Conservation (phyloP, 2,797 vertebrate species). For the Botia kubotai region DNA sequence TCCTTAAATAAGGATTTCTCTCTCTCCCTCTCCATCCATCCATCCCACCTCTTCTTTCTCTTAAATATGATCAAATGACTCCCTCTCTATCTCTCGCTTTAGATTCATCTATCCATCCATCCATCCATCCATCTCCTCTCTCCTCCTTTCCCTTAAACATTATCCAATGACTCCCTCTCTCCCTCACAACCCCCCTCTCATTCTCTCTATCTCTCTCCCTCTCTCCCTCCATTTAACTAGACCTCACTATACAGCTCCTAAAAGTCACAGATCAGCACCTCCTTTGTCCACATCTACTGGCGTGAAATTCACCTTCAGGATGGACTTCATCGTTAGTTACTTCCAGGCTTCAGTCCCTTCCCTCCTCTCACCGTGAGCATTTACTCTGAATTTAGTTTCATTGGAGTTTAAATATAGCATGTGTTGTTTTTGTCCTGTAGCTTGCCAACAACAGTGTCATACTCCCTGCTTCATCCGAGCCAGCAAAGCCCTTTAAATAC, state of each 20-base stretch:
- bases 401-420: constrained; percentile 77
- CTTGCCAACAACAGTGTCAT: constrained; percentile 73
- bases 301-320: constrained; percentile 86
- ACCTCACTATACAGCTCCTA: constrained; percentile 77
- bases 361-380: constrained; percentile 63
- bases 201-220: constrained; percentile 59
- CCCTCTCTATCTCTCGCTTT: neutral
- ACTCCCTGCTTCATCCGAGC: constrained; percentile 62
- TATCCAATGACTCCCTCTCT: constrained; percentile 69
- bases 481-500: constrained; percentile 70
- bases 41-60: neutral
- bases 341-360: constrained; percentile 65
- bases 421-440: constrained; percentile 76
- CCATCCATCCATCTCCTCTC: constrained; percentile 47
- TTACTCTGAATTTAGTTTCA: constrained; percentile 62
- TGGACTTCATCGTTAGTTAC: constrained; percentile 62
- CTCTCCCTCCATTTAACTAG: constrained; percentile 71
- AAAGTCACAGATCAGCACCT: constrained; percentile 82
- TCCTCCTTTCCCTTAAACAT: constrained; percentile 66
- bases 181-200: constrained; percentile 57
- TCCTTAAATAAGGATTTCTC: too few relatives aligned
- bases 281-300: constrained; percentile 83
- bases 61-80: neutral
- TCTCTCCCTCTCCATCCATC: neutral
- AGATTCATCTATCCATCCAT: constrained; percentile 28